Conservation (phyloP, 2,113 vertebrate species). For the Chaenocephalus aceratus region DNA sequence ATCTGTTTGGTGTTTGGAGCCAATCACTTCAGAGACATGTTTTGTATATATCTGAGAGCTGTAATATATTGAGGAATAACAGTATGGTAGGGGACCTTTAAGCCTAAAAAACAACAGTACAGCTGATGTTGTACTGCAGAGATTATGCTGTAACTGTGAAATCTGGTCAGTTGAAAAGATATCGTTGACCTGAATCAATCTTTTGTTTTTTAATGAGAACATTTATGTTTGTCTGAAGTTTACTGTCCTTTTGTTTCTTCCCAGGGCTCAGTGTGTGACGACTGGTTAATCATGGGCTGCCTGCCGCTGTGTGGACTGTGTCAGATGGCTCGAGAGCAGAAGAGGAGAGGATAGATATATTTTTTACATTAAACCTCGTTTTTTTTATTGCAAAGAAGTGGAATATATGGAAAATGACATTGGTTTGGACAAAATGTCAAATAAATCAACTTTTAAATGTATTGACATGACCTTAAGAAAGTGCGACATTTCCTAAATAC, state of each 20-base stretch:
- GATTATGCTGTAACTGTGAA: not conserved
- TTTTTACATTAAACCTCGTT: not conserved
- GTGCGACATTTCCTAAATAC: not conserved
- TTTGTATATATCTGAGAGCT: too few relatives aligned
- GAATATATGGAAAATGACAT: not conserved
- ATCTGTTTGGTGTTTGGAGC: too few relatives aligned
- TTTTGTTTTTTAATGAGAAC: not conserved
- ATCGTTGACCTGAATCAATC: not conserved
- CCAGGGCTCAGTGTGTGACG: conserved; percentile 84
- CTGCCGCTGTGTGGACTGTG: conserved; percentile 81
- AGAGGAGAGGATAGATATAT: conserved; percentile 67
- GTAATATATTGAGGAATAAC: too few relatives aligned
- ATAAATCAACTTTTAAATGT: not conserved
- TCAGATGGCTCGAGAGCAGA: conserved; percentile 85
- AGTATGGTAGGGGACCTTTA: too few relatives aligned
- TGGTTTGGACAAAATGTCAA: not conserved
- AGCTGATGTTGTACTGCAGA: not conserved
- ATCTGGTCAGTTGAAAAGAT: not conserved
- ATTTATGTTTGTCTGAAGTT: not conserved
- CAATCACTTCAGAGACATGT: too few relatives aligned
- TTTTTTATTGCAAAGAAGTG: not conserved
- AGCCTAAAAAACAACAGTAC: not conserved
- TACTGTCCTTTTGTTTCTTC: conserved; percentile 27
- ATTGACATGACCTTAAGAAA: not conserved
- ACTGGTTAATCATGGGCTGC: conserved; percentile 83